Conservation (phyloP, 2,113 vertebrate species). For the Columbina picui region DNA sequence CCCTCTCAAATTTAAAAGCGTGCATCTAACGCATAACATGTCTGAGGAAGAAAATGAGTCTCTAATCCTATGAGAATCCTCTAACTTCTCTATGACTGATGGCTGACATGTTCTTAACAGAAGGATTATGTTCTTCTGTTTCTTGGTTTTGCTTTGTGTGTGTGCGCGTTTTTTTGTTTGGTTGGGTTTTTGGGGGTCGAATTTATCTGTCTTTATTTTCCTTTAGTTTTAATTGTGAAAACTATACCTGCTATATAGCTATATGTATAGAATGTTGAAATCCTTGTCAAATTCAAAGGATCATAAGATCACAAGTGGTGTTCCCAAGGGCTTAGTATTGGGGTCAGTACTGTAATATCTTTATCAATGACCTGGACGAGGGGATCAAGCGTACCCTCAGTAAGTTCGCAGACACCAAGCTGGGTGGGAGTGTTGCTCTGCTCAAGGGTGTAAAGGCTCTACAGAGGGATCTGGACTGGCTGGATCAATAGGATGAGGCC, state of each 20-base stretch:
- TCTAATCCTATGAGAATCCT: background rate
- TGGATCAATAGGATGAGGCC: too few relatives aligned
- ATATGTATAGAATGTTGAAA: background rate
- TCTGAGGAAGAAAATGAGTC: background rate
- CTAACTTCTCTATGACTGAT: background rate
- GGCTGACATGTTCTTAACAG: background rate
- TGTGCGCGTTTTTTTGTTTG: background rate
- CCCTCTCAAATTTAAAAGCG: background rate
- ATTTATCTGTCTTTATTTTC: background rate
- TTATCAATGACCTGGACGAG: too few relatives aligned
- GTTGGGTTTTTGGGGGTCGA: background rate
- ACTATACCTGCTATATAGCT: background rate
- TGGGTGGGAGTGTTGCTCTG: too few relatives aligned
- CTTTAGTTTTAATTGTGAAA: background rate
- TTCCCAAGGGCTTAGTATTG: too few relatives aligned
- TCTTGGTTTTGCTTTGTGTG: too few relatives aligned
- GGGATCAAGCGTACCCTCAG: too few relatives aligned
- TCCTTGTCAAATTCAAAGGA: background rate
- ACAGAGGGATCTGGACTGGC: too few relatives aligned
- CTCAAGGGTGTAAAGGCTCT: too few relatives aligned
- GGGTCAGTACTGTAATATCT: too few relatives aligned
- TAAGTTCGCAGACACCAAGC: too few relatives aligned
- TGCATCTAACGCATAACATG: background rate
- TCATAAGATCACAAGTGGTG: background rate
- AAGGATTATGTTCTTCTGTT: background rate